Percentiles rank a stretch among this genome's conserved stretches.
phyloP scores from a whole-genome alignment of 2,888 invertebrate species.

The Metopia argyrocephala region DNA sequence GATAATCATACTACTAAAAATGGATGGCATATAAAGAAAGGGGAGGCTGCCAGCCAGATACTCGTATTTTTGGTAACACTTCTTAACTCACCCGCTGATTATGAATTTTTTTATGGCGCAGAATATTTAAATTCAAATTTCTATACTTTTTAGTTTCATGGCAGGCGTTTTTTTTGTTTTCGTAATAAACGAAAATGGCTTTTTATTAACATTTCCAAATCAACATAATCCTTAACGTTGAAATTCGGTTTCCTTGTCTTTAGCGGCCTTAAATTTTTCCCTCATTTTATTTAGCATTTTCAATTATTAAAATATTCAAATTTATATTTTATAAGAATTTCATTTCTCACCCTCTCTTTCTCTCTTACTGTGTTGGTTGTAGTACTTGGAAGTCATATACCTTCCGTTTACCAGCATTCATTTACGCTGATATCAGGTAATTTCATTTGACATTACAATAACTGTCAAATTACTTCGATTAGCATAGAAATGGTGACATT shows the following conservation, averaged over 20 bases:
- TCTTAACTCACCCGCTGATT: conserved; percentile 77
- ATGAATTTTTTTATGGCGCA: conserved; percentile 72
- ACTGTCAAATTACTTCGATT: conserved; percentile 72
- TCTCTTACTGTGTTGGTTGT: conserved; percentile 50
- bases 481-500: conserved; percentile 71
- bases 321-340: conserved; percentile 64
- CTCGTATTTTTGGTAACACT: conserved; percentile 66
- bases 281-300: conserved; percentile 10
- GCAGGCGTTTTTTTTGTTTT: conserved; percentile 2
- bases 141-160: conserved; percentile 3
- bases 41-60: background rate
- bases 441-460: conserved; percentile 67
- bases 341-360: background rate
- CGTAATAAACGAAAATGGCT: conserved; percentile 56
- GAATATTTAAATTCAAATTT: conserved; percentile 75
- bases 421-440: conserved; percentile 63
- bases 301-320: conserved; percentile 64
- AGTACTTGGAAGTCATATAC: conserved; percentile 5
- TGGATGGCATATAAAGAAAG: background rate
- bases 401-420: conserved; percentile 17
- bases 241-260: conserved; percentile 27
- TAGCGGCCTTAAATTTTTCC: no score
- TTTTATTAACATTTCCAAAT: conserved; percentile 56
- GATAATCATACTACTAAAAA: background rate
- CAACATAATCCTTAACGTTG: conserved; percentile 41